Conservation (phyloP, 30 jellyfish, hydroid and myxozoan genomes). For the Chrysaora quinquecirrha region DNA sequence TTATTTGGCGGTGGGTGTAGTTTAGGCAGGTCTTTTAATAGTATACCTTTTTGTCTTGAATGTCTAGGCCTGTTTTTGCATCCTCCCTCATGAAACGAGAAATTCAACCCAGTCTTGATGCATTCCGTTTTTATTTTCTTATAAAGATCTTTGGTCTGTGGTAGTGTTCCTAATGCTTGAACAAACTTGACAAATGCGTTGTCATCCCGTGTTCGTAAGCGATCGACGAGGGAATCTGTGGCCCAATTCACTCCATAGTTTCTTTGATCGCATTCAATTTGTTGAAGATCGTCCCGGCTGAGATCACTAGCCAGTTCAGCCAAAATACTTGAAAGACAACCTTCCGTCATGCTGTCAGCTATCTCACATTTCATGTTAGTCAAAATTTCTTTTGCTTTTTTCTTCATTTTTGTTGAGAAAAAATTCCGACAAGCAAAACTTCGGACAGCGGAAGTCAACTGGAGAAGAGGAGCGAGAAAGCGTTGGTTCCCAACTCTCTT, state of each 20-base stretch:
- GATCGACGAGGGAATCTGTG: conserved; percentile 30
- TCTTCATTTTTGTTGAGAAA: not conserved
- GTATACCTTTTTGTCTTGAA: not conserved
- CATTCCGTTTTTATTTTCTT: not conserved
- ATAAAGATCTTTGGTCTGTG: conserved; percentile 17
- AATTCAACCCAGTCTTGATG: not conserved
- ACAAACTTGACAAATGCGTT: conserved; percentile 19
- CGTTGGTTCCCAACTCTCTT: too few relatives aligned
- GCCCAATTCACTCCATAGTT: conserved; percentile 45
- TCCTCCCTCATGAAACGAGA: not conserved
- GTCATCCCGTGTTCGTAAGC: conserved; percentile 16
- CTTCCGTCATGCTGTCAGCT: not conserved
- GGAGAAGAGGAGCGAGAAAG: too few relatives aligned
- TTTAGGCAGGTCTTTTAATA: too few relatives aligned
- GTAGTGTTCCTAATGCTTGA: not conserved
- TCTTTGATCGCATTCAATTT: conserved; percentile 25
- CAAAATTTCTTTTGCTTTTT: not conserved
- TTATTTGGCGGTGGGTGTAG: too few relatives aligned
- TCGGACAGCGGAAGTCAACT: too few relatives aligned
- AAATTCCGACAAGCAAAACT: too few relatives aligned
- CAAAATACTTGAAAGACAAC: not conserved
- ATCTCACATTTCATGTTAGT: not conserved
- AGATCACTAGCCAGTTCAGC: conserved; percentile 13
- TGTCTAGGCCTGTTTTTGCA: not conserved
- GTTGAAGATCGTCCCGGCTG: conserved; percentile 15